Evolutionary conservation across 2,888 invertebrate genomes (phyloP).

Genomic region (Sialis fuliginosa): DNA sequence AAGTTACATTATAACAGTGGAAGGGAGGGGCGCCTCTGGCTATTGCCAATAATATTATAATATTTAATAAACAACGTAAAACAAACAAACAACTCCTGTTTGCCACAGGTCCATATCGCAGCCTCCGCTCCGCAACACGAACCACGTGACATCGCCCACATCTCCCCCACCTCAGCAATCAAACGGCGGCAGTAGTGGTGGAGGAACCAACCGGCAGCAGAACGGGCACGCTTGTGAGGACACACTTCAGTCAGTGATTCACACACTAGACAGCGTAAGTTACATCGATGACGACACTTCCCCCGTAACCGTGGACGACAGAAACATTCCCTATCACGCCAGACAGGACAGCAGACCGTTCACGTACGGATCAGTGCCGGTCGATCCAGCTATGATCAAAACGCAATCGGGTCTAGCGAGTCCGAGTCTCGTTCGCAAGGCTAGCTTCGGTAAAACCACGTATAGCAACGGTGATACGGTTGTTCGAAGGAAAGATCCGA

Average conservation of each 20-base stretch:
- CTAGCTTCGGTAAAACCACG: conserved; percentile 23
- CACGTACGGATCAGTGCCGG: conserved; percentile 50
- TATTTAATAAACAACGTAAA: too few relatives aligned
- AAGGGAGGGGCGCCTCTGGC: too few relatives aligned
- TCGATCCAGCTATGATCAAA: conserved; percentile 39
- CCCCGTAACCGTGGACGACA: conserved; percentile 27
- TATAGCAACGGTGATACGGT: conserved; percentile 8
- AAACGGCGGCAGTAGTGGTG: neutral
- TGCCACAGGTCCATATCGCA: neutral
- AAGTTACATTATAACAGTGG: too few relatives aligned
- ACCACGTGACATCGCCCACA: conserved; percentile 1
- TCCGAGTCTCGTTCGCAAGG: conserved; percentile 68
- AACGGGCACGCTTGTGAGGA: conserved; percentile 24
- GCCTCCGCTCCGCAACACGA: neutral
- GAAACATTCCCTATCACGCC: conserved; percentile 79
- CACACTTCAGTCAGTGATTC: conserved; percentile 6
- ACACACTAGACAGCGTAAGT: conserved; percentile 20
- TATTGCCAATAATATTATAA: too few relatives aligned
- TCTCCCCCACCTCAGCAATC: conserved; percentile 9
- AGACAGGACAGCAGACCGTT: conserved; percentile 77
- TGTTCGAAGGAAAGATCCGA: conserved; percentile 17
- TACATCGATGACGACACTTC: conserved; percentile 22
- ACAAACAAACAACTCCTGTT: too few relatives aligned
- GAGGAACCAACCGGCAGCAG: conserved; percentile 7
- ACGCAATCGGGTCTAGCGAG: conserved; percentile 60